Evolutionary conservation across 2,888 invertebrate species (phyloP), one percentile per base, ranked within the genome.

Genomic region (Calliopum simillimum): DNA sequence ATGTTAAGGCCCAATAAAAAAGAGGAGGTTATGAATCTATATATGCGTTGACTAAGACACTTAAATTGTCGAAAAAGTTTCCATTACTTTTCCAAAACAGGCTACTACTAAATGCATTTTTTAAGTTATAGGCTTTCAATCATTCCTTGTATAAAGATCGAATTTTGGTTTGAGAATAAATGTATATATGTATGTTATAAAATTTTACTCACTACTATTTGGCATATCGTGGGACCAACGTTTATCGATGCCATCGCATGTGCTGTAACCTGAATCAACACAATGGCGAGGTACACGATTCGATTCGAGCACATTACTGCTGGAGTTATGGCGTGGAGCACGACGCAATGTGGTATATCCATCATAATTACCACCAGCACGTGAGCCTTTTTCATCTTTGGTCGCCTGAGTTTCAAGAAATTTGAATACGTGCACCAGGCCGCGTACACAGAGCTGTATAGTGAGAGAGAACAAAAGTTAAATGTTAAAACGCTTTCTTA

Each of bases 401-500:
- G 91, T 90, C 61, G 96, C 94, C 88, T 95, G 94, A 81, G 93
- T 93, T 85, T 97, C 96, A 77, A 98, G 89, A 87, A 94, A 97
- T 86, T 97, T 97, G 89, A 97, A 97, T 80, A 98, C 95, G 87
- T 98, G 97, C 82, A 96, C 94, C 82, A 95, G 91, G 78, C 98
- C 97, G 85, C 96, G 91, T 87, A 93, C 93, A 88, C 97, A 97
- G 12, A 84, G 82, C 84, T 84, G 23, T 16, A 69, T n/a, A n/a
- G n/a, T n/a, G 25, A 61, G 23, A 41, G 12, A 61, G 12, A 23
- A 68, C 21, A 25, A 4, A 33, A 33, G 33, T 33, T 33, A 12
- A 44, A 58, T 58, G 13, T 21, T 59, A 25, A 55, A 46, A 2
- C 11, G 12, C 23, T 23, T 19, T 8, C 21, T 13, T 3, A 61